These are phyloP conservation scores for Drosophila fuyamai DNA, from an alignment of 1,140 invertebrate genomes.

Conservation along the genomic window DNA sequence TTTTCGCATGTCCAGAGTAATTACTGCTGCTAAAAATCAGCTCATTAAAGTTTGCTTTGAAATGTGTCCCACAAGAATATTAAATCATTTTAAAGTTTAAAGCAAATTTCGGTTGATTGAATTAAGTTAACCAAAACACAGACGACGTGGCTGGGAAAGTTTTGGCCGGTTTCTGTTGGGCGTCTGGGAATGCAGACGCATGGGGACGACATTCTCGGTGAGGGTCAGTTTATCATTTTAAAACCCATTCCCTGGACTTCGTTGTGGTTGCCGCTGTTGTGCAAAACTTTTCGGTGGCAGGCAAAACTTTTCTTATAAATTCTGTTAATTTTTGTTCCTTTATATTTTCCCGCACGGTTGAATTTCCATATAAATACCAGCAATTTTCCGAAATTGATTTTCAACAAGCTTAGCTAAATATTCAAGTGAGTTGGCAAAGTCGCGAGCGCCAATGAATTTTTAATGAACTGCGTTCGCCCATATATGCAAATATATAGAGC, in stretches of 20 bases:
- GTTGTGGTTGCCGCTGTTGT: slow-evolving; percentile 23
- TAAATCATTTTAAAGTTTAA: slow-evolving; percentile 42
- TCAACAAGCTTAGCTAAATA: slow-evolving; percentile 32
- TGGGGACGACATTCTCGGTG: slow-evolving; percentile 11
- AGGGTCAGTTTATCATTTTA: slow-evolving; percentile 51
- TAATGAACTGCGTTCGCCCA: slow-evolving; percentile 26
- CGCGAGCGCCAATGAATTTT: slow-evolving; percentile 35
- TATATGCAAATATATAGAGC: slow-evolving; percentile 18
- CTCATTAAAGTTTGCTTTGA: slow-evolving; percentile 52
- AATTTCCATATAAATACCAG: slow-evolving; percentile 46
- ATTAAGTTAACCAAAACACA: slow-evolving; percentile 48
- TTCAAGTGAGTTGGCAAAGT: slow-evolving; percentile 31
- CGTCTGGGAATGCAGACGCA: slow-evolving; percentile 63
- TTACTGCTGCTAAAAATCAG: slow-evolving; percentile 44
- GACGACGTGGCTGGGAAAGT: slow-evolving; percentile 47
- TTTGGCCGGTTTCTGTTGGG: slow-evolving; percentile 27
- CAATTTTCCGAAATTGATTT: slow-evolving; percentile 47
- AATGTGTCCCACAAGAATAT: slow-evolving; percentile 37
- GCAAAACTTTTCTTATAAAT: slow-evolving; percentile 51
- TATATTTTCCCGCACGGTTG: slow-evolving; percentile 13
- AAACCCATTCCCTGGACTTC: slow-evolving; percentile 22
- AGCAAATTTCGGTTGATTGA: slow-evolving; percentile 38
- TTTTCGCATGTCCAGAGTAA: slow-evolving; percentile 33
- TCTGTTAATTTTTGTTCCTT: slow-evolving; percentile 42
- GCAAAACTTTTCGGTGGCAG: slow-evolving; percentile 36